Base-by-base conservation (phyloP, 2,113 vertebrate genomes). In the Pundamilia nyererei region DNA sequence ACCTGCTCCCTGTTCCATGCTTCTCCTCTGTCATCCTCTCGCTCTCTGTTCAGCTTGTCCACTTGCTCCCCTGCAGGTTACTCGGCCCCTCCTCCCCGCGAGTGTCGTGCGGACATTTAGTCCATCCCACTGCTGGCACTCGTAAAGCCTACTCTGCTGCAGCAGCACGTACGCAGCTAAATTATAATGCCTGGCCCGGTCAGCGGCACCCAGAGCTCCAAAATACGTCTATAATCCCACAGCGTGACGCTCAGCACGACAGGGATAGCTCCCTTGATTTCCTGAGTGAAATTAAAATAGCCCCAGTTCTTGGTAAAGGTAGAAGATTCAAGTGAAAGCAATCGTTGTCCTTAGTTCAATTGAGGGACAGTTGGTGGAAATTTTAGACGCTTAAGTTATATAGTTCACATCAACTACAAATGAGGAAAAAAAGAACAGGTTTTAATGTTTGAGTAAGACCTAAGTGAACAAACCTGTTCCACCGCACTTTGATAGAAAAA, bases 111-210 rank as follows among this genome's bases (percentile, higher is more conserved):
- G 93, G 96, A 47, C 94, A 92, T 95, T 95, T 96, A 96, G 97
- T 96, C 96, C 92, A 85, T 94, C 97, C 97, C 94, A 93, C 91
- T 88, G 92, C 89, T 97, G 97, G 97, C 97, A 97, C 96, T 86
- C 86, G 96, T 97, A 98, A 97, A 97, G 95, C 97, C 95, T 93
- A 96, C 96, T 97, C 93, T 86, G 97, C 97, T 97, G 97, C 97
- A 94, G 94, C 92, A 90, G 98, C 98, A 98, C 93, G 94, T 94
- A 97, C 96, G 80, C 96, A 95, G 92, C 90, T 91, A 92, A 94
- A 94, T 94, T 93, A 93, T 88, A 96, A 95, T 87, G 96, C 96
- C 92, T 84, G 95, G 94, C 90, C 93, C 3, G 60, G 91, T 95
- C 94, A 93, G 90, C 82, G 88, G 93, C 91, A 90, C 87, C 83